Percentiles rank a stretch among this genome's conserved stretches.
Evolutionary conservation across 2,888 invertebrate species (phyloP).

Genomic region (Clostera curtula): DNA sequence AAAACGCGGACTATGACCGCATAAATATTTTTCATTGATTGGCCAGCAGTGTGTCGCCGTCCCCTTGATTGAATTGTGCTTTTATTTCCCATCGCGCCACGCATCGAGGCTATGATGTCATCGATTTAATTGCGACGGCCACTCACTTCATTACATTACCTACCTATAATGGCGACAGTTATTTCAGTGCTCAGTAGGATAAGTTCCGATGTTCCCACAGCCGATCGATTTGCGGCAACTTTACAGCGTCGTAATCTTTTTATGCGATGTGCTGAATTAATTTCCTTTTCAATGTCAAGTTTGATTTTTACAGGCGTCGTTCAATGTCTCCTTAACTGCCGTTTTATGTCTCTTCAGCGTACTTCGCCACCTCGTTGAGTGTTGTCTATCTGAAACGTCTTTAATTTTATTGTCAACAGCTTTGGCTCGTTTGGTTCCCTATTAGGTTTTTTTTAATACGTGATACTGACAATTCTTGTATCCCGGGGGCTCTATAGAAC

Average conservation of each 20-base stretch:
- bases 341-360: conserved; percentile 22
- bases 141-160: conserved; percentile 61
- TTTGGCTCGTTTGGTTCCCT: too few relatives aligned
- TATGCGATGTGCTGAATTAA: conserved; percentile 36
- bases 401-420: conserved; percentile 39
- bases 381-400: conserved; percentile 43
- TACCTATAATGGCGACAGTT: conserved; percentile 47
- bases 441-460: too few relatives aligned
- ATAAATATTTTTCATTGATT: conserved; percentile 18
- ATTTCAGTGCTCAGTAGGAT: conserved; percentile 38
- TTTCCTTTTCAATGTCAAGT: conserved; percentile 45
- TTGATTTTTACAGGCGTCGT: conserved; percentile 28
- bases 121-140: conserved; percentile 62
- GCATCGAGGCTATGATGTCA: conserved; percentile 58
- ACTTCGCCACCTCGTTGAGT: conserved; percentile 20
- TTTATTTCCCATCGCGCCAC: conserved; percentile 57
- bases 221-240: conserved; percentile 42
- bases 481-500: too few relatives aligned
- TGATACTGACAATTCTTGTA: too few relatives aligned
- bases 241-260: conserved; percentile 46
- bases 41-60: conserved; percentile 23
- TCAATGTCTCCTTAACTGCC: conserved; percentile 26
- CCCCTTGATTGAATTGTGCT: conserved; percentile 58
- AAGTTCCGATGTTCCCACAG: conserved; percentile 27
- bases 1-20: conserved; percentile 14